Base-by-base conservation (phyloP, 2,797 vertebrate genomes). In the Mormyrops attenuatus region DNA sequence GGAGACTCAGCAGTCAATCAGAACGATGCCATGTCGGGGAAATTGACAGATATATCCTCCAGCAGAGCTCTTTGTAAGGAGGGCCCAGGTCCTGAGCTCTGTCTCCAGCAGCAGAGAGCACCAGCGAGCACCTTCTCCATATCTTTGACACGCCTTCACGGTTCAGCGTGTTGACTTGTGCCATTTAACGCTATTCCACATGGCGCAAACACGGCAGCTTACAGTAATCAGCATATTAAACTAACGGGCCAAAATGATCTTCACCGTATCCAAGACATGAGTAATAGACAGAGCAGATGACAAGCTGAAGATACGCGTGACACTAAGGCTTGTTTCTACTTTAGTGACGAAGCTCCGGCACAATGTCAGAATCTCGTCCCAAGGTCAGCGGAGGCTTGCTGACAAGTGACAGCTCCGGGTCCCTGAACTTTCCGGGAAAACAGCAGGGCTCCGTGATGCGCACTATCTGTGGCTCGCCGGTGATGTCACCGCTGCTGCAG, bases 401-500 rank as follows among this genome's bases (percentile, higher is more conserved):
- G 88, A 88, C 88, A 88, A 80, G 88, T 38, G 44, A 77, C 49
- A 34, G 63, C 49, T 20, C 63, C 20, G 30, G 20, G 30, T 57
- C 63, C 47, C 34, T 9, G n/a, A 30, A 50, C 86, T 34, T 60
- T 52, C 53, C 26, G 88, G 77, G 73, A 66, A 60, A n/a, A 50
- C 22, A 22, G 15, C 44, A 52, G 50, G 88, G 60, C 55, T 55
- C 34, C 88, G 73, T 85, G 85, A 85, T 20, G 22, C 55, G 41
- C 85, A 85, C 57, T 52, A 66, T 77, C 60, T 26, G 15, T 4
- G 88, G 63, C 88, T 34, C 30, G 44, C 49, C 13, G 5, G 49
- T 89, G 77, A 55, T 49, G 34, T 85, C 88, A 88, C 85, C 57
- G 84, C 88, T 87, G 41, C 47, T 80, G 41, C 88, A 55, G 87